Evolutionary conservation across 2,888 invertebrate genomes (phyloP), one percentile per base, ranked within the genome.

Genomic region (Parelbella ahira): DNA sequence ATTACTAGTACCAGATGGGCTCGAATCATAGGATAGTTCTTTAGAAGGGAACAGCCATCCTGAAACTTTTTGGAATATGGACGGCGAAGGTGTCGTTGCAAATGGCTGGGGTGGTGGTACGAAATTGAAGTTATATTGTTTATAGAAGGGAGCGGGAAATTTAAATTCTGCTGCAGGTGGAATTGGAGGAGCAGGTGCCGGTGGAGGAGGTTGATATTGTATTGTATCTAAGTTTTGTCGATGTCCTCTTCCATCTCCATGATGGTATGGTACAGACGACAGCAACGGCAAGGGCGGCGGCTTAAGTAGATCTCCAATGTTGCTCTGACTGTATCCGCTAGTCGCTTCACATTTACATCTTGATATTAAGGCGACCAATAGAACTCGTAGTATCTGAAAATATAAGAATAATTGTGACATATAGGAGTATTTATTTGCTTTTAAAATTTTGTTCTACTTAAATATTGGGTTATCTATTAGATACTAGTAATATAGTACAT

Each of bases 11-110:
- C 58, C 61, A 43, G 56, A 56, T 20, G 57, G 45, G n/a, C 62
- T 60, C 28, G 51, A 44, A 8, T 69, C 69, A 39, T 71, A 61
- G 49, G 68, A 62, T 0, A 72, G 65, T 56, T 80, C 77, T 54
- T 75, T 81, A 1, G 89, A 88, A 0, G 91, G 89, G 54, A 90
- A 91, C 0, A 92, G 66, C 91, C 91, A 92, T 24, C 78, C 88
- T 15, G 90, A 88, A 3, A 92, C 70, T 70, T 88, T 89, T 44
- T 90, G 88, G 38, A 91, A 88, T 49, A 91, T 78, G 1, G 89
- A 81, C n/a, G 88, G 82, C 0, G 83, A 69, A 3, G 86, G 67
- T 2, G 88, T 82, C 0, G 79, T 71, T 23, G 77, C 60, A 43
- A 84, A 77, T 2, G 84, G 76, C 53, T 86, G 83, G 0, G 87